A percentile compares a stretch with the other conserved stretches of the same genome.
Evolutionary conservation across 2,797 vertebrate species (phyloP).

Genomic region (Acipenser oxyrinchus): DNA sequence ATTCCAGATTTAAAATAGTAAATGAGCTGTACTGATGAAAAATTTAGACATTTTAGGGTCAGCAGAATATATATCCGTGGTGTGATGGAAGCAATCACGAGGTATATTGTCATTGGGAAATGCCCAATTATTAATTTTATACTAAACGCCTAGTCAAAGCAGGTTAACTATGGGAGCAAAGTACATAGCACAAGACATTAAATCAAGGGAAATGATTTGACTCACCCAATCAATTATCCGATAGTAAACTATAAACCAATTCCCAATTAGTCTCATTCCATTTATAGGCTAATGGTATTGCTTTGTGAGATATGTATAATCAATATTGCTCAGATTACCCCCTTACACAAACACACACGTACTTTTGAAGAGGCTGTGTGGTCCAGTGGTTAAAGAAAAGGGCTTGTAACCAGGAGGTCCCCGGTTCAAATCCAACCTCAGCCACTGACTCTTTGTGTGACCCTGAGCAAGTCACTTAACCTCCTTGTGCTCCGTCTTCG

Average conservation of each 20-base stretch:
- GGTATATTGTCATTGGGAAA: conserved; percentile 9
- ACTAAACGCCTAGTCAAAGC: background rate
- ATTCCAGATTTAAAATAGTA: no score
- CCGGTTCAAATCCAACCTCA: no score
- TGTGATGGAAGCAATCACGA: conserved; percentile 8
- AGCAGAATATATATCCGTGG: background rate
- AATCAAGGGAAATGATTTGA: conserved; percentile 44
- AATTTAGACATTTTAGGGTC: no score
- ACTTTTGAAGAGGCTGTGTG: no score
- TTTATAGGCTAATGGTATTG: conserved; percentile 46
- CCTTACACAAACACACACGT: background rate
- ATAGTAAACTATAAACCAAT: conserved; percentile 51
- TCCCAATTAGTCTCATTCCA: conserved; percentile 49
- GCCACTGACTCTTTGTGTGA: no score
- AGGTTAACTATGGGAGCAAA: background rate
- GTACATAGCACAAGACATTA: background rate
- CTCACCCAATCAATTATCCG: conserved; percentile 46
- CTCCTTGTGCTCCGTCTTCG: no score
- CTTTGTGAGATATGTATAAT: conserved; percentile 44
- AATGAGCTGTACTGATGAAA: no score
- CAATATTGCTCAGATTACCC: conserved; percentile 32
- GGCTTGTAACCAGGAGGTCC: no score
- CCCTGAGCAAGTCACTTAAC: no score
- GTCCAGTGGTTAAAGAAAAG: no score
- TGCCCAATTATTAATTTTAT: conserved; percentile 3